phyloP scores from a whole-genome alignment of 2,888 invertebrate species.

The Tillus elongatus region DNA sequence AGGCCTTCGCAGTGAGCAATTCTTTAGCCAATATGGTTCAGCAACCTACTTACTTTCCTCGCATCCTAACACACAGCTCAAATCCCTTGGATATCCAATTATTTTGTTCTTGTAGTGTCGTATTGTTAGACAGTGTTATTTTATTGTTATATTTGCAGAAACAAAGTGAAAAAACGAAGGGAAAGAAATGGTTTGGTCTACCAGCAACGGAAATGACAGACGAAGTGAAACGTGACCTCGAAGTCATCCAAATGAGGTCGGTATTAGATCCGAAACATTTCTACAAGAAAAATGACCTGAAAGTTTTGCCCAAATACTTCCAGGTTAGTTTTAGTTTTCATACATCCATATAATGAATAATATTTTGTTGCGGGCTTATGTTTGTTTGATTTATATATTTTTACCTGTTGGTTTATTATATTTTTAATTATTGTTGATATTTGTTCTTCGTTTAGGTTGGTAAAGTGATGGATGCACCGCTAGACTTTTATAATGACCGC shows the following conservation, averaged over 20 bases:
- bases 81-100: no score
- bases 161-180: slow-evolving; percentile 72
- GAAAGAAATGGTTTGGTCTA: slow-evolving; percentile 82
- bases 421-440: no score
- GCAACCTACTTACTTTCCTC: no score
- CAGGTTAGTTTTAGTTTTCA: slow-evolving; percentile 64
- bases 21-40: no score
- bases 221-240: slow-evolving; percentile 78
- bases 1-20: no score
- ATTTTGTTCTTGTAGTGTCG: no score
- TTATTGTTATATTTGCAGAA: slow-evolving; percentile 41
- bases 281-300: slow-evolving; percentile 86
- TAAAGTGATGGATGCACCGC: slow-evolving; percentile 70
- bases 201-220: slow-evolving; percentile 83
- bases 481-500: slow-evolving; percentile 80
- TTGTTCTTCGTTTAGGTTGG: slow-evolving; percentile 69
- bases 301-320: slow-evolving; percentile 86
- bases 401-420: no score
- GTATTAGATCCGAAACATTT: slow-evolving; percentile 87
- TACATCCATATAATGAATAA: no score
- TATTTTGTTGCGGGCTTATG: no score
- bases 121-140: slow-evolving; percentile 1
- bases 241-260: slow-evolving; percentile 86
- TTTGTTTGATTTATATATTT: no score
- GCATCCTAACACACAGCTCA: no score